Evolutionary conservation across 1,140 invertebrate species (phyloP).

Genomic region (Apis laboriosa): DNA sequence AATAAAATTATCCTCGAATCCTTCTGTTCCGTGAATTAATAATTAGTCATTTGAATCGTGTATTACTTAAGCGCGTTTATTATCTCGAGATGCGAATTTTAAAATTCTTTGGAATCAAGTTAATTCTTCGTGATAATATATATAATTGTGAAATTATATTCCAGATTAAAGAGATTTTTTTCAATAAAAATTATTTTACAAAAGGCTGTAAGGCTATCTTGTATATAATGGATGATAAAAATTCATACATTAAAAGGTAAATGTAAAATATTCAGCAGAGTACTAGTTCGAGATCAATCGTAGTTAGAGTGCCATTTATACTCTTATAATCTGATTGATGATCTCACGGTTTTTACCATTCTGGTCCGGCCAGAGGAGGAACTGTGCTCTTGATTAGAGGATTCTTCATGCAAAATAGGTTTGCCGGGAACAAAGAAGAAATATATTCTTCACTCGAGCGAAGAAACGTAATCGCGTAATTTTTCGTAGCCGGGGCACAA

Average conservation of each 20-base stretch:
- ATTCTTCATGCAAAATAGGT: slow-evolving; percentile 17
- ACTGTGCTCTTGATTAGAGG: slow-evolving; percentile 13
- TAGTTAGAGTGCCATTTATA: background rate
- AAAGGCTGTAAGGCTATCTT: too few species aligned
- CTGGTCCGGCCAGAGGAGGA: background rate
- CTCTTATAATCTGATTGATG: background rate
- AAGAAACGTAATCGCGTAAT: slow-evolving; percentile 7
- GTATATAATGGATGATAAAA: too few species aligned
- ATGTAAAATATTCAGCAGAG: too few species aligned
- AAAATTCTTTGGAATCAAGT: too few species aligned
- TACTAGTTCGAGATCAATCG: too few species aligned
- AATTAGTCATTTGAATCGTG: background rate
- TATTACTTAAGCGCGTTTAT: background rate
- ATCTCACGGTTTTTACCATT: background rate
- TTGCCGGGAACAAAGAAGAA: background rate
- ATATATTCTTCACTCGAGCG: background rate
- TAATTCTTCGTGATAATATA: too few species aligned
- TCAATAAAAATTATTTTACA: too few species aligned
- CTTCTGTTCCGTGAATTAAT: background rate
- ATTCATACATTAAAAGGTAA: too few species aligned
- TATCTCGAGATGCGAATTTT: background rate
- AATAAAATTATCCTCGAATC: background rate
- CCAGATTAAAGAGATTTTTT: too few species aligned
- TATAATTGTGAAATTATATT: too few species aligned
- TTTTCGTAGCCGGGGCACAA: background rate